Conservation (phyloP, 2,888 invertebrate species). For the Actias luna region DNA sequence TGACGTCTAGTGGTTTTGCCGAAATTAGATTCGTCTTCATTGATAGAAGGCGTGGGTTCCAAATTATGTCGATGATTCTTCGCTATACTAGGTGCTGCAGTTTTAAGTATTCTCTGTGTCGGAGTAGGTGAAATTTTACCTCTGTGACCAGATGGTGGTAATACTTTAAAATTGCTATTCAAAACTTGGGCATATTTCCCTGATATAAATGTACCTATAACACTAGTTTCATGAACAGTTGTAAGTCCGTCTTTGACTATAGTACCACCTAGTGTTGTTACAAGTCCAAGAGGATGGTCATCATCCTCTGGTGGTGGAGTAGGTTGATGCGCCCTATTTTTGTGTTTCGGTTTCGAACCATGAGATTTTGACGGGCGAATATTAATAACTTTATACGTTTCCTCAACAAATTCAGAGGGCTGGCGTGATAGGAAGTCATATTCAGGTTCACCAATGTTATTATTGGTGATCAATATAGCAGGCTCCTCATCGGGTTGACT, state of each 20-base stretch:
- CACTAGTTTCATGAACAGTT: constrained; percentile 93
- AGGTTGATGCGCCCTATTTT: constrained; percentile 65
- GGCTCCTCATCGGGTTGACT: constrained; percentile 76
- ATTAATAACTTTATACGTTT: constrained; percentile 92
- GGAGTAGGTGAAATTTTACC: constrained; percentile 85
- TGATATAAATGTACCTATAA: constrained; percentile 93
- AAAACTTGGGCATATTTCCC: constrained; percentile 94
- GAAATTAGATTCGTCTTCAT: constrained; percentile 83
- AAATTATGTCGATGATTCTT: constrained; percentile 81
- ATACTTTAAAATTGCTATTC: constrained; percentile 89
- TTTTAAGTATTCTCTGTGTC: constrained; percentile 87
- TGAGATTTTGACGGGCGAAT: constrained; percentile 85
- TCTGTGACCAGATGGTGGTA: constrained; percentile 74
- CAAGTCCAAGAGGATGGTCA: constrained; percentile 89
- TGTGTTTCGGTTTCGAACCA: constrained; percentile 72
- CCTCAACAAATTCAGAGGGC: constrained; percentile 92
- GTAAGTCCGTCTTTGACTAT: constrained; percentile 91
- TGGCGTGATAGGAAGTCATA: constrained; percentile 93
- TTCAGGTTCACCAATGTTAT: constrained; percentile 90
- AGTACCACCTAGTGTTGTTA: constrained; percentile 92
- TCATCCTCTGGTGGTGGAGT: constrained; percentile 79
- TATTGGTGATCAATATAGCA: constrained; percentile 84
- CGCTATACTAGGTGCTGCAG: constrained; percentile 84
- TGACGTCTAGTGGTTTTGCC: constrained; percentile 81
- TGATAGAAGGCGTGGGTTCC: constrained; percentile 84